These are phyloP conservation scores for Bombus confusus DNA, from an alignment of 1,140 invertebrate genomes.

Conservation along the genomic window DNA sequence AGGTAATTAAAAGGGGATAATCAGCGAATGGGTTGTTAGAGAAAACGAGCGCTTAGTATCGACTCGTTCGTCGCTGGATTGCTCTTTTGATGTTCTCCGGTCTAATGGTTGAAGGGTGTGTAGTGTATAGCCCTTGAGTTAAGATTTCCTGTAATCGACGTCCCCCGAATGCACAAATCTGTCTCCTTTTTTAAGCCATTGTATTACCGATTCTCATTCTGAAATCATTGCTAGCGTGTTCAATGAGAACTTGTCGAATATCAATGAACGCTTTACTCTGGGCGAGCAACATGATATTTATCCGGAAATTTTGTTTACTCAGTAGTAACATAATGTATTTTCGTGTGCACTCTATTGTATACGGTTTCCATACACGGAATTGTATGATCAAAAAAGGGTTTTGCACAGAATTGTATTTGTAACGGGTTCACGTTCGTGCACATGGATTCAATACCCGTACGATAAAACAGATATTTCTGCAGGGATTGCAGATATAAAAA, in stretches of 20 bases:
- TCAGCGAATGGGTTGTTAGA: background rate
- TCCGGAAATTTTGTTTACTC: background rate
- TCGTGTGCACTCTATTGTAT: background rate
- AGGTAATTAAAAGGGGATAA: conserved; percentile 20
- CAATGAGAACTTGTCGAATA: background rate
- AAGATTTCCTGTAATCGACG: conserved; percentile 34
- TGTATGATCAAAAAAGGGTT: background rate
- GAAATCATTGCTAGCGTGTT: background rate
- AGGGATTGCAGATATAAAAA: too few species aligned
- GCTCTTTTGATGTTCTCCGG: conserved; percentile 28
- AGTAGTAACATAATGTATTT: background rate
- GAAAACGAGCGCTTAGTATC: background rate
- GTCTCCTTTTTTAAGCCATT: conserved; percentile 14
- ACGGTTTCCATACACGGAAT: background rate
- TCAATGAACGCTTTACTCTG: background rate
- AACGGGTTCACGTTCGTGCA: background rate
- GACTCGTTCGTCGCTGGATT: background rate
- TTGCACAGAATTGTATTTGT: background rate
- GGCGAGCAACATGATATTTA: background rate
- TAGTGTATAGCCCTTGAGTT: background rate
- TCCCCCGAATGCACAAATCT: background rate
- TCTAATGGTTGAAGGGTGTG: background rate
- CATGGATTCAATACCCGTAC: background rate
- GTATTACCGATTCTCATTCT: background rate
- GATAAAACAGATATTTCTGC: too few species aligned